These are phyloP conservation scores for Frieseomelitta varia DNA, from an alignment of 1,140 invertebrate genomes.

Conservation along the genomic window DNA sequence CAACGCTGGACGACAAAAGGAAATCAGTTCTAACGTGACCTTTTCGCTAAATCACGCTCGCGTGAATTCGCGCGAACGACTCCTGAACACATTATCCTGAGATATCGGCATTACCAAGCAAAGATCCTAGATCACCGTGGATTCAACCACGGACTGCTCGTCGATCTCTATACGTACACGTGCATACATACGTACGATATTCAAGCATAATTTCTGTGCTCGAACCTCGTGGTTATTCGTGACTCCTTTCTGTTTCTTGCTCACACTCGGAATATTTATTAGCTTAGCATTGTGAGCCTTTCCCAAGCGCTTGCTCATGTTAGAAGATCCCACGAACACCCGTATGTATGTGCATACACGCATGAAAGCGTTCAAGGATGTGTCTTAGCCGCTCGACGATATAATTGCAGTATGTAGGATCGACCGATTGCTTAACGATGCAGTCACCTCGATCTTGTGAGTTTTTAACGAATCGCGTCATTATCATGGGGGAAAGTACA, in stretches of 20 bases:
- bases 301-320: constrained; percentile 3
- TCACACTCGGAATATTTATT: constrained; percentile 39
- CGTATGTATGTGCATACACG: too few relatives aligned
- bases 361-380: constrained; percentile 27
- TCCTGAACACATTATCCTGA: constrained; percentile 12
- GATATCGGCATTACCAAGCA: not conserved
- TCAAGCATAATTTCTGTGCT: not conserved
- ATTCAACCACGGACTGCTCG: not conserved
- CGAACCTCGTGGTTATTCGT: not conserved
- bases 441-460: not conserved
- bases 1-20: not conserved
- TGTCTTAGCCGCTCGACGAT: not conserved
- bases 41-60: constrained; percentile 31
- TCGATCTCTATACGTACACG: not conserved
- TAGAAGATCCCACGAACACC: constrained; percentile 30
- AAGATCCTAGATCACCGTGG: not conserved
- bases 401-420: constrained; percentile 7
- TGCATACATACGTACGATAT: too few relatives aligned
- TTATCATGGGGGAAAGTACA: not conserved
- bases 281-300: constrained; percentile 3
- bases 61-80: not conserved
- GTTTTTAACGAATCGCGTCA: not conserved
- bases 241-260: constrained; percentile 21
- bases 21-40: constrained; percentile 17
- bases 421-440: constrained; percentile 9